Percentiles rank a stretch among this genome's conserved stretches.
phyloP scores from a whole-genome alignment of 2,797 vertebrate species.

The Liparis tanakae region DNA sequence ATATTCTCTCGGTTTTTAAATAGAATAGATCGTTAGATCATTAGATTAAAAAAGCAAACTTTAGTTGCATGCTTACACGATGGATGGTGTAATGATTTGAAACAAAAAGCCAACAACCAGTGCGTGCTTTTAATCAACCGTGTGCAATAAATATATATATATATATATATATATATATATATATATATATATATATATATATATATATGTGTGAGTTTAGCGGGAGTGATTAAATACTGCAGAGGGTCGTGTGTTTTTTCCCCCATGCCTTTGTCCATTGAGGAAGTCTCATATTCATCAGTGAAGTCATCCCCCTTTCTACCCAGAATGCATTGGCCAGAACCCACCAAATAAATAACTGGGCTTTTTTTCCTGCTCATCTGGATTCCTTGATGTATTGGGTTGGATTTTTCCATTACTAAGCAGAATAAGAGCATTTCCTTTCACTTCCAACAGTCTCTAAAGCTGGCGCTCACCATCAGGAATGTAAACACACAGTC shows the following conservation, averaged over 20 bases:
- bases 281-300: conserved; percentile 69
- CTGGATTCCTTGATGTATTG: conserved; percentile 75
- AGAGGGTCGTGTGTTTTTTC: conserved; percentile 52
- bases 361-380: conserved; percentile 40
- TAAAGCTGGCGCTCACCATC: conserved; percentile 82
- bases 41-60: conserved; percentile 12
- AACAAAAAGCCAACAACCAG: conserved; percentile 25
- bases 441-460: conserved; percentile 84
- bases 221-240: conserved; percentile 48
- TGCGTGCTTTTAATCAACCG: conserved; percentile 36
- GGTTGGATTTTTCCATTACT: conserved; percentile 85
- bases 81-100: conserved; percentile 29
- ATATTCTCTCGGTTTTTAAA: neutral
- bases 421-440: conserved; percentile 87
- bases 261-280: conserved; percentile 68
- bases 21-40: conserved; percentile 1
- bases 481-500: conserved; percentile 88
- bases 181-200: too few species aligned
- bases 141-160: conserved; percentile 38
- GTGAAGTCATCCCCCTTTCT: conserved; percentile 67
- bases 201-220: conserved; percentile 41
- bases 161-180: too few species aligned
- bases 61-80: conserved; percentile 27
- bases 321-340: conserved; percentile 69
- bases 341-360: conserved; percentile 77